Base-by-base conservation (phyloP, 2,797 vertebrate genomes). In the Gobionotothen gibberifrons region DNA sequence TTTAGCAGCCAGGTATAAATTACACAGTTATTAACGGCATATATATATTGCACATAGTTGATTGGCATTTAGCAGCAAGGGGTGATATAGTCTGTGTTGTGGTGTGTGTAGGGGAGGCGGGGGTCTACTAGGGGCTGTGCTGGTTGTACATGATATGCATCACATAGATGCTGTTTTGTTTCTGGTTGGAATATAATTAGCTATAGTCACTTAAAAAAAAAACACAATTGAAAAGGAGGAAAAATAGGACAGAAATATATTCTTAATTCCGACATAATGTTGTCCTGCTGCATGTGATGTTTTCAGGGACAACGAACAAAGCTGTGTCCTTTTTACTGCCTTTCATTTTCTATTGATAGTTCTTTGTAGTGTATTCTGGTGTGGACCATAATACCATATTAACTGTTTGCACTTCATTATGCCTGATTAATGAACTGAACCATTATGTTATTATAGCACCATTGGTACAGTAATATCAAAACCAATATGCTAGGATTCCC, bases 391-490 rank as follows among this genome's bases (percentile, higher is more conserved):
- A 44, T 52, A 22, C 40, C 26, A 19, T 39, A 21, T 15, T 26
- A 46, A 46, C n/a, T 13, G 43, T 3, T 15, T 60, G 16, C 29
- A 46, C 40, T 19, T 69, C 44, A 64, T 52, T 44, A 57, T 51
- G 49, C 8, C 9, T 21, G 10, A 56, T 51, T 63, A 14, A 49
- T 65, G 29, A 46, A 52, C 19, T 6, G 11, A 22, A 32, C 17
- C 13, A 49, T 19, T 32, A 9, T 47, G 16, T 46, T 59, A 21
- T 52, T 59, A 21, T 1, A 36, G 4, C 42, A 44, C 49, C 5
- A 19, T 2, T 16, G 17, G 5, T 17, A 15, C 22, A 6, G 32
- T 36, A 51, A 13, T 39, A 54, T 22, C 10, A 42, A 7, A 42
- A 62, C 5, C 72, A 64, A 7, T 15, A n/a, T 9, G 19, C 7